These are phyloP conservation scores for Folsomia candida DNA, from an alignment of 2,888 invertebrate species.

Conservation along the genomic window DNA sequence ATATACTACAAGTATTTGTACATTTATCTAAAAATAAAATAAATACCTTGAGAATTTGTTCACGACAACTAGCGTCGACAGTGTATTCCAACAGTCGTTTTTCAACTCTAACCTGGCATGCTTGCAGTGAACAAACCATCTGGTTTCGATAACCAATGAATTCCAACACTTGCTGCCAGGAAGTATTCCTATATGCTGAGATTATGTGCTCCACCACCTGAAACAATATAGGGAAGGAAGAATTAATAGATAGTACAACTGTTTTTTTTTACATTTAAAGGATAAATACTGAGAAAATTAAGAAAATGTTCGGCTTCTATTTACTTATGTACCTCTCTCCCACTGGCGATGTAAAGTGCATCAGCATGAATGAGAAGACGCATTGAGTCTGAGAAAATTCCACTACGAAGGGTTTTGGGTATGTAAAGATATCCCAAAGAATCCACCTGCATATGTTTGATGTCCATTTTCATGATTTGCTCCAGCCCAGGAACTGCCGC, in stretches of 20 bases:
- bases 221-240: slow-evolving; percentile 49
- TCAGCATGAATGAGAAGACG: slow-evolving; percentile 71
- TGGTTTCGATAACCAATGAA: slow-evolving; percentile 80
- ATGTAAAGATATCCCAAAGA: slow-evolving; percentile 78
- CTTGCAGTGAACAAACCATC: slow-evolving; percentile 77
- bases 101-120: slow-evolving; percentile 65
- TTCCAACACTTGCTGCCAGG: slow-evolving; percentile 87
- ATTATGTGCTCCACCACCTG: slow-evolving; percentile 88
- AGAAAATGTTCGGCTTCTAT: background rate
- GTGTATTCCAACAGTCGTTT: slow-evolving; percentile 69
- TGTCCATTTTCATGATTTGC: slow-evolving; percentile 74
- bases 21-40: too few species aligned
- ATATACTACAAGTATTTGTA: too few species aligned
- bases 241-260: slow-evolving; percentile 20
- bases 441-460: slow-evolving; percentile 90
- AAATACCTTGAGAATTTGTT: background rate
- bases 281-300: background rate
- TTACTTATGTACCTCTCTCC: slow-evolving; percentile 75
- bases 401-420: slow-evolving; percentile 65
- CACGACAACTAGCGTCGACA: slow-evolving; percentile 55
- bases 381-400: slow-evolving; percentile 68
- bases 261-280: slow-evolving; percentile 4
- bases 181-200: slow-evolving; percentile 89
- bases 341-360: slow-evolving; percentile 82
- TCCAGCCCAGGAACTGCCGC: slow-evolving; percentile 71